Evolutionary conservation across 2,113 vertebrate genomes (phyloP).

Genomic region (Clarias magur): DNA sequence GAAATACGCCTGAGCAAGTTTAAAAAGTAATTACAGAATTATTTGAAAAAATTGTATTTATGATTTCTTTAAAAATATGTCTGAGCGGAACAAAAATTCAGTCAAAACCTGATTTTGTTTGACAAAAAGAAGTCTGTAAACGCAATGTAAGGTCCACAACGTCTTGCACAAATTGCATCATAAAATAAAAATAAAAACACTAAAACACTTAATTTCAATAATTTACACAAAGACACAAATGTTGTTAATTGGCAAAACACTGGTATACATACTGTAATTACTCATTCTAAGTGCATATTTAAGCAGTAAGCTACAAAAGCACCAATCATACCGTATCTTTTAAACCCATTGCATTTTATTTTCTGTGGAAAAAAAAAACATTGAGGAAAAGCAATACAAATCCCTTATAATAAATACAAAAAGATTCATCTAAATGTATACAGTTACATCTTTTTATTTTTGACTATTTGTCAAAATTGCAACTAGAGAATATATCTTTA

Average conservation of each 20-base stretch:
- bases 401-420: constrained; percentile 28
- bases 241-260: background rate
- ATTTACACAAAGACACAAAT: background rate
- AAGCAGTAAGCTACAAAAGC: background rate
- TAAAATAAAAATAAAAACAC: background rate
- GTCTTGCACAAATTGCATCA: background rate
- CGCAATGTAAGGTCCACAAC: no score
- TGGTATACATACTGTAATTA: background rate
- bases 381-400: constrained; percentile 3
- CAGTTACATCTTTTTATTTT: background rate
- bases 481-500: constrained; percentile 30
- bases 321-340: background rate
- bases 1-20: background rate
- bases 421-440: constrained; percentile 9
- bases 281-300: background rate
- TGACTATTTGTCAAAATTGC: constrained; percentile 9
- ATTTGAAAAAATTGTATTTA: background rate
- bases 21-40: background rate
- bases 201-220: background rate
- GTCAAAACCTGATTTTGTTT: background rate
- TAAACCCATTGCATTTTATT: constrained; percentile 17
- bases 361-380: constrained; percentile 5
- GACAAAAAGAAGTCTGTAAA: background rate
- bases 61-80: background rate
- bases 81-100: background rate